Conservation (phyloP, 2,888 invertebrate species). For the Drosophila putrida region DNA sequence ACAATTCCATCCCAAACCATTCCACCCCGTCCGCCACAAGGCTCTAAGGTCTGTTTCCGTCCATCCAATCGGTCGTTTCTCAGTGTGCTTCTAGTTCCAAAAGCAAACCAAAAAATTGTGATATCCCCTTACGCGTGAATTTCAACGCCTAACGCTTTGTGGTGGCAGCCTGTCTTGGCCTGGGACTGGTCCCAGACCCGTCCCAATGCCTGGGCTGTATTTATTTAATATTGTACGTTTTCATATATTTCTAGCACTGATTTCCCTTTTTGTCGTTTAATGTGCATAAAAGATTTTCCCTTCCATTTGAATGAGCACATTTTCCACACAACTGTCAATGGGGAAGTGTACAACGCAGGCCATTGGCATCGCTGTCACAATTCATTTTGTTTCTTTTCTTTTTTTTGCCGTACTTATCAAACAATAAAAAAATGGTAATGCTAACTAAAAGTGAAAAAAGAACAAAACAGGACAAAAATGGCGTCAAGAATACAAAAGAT, state of each 20-base stretch:
- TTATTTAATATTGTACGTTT: conserved; percentile 79
- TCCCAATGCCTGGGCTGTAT: conserved; percentile 54
- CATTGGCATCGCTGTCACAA: conserved; percentile 61
- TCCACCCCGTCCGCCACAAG: conserved; percentile 2
- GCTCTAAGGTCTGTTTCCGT: conserved; percentile 7
- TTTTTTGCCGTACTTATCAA: conserved; percentile 62
- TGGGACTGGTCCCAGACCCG: neutral
- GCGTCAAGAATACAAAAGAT: conserved; percentile 41
- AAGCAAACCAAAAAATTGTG: conserved; percentile 15
- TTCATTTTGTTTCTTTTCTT: conserved; percentile 56
- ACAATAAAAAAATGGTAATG: conserved; percentile 60
- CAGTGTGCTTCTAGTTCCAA: conserved; percentile 29
- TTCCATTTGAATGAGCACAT: conserved; percentile 79
- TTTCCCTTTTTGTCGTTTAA: conserved; percentile 80
- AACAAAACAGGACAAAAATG: conserved; percentile 34
- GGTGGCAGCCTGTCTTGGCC: conserved; percentile 49
- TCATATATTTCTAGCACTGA: conserved; percentile 75
- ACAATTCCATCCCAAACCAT: conserved; percentile 5
- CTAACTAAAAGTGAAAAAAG: conserved; percentile 36
- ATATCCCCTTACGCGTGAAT: conserved; percentile 69
- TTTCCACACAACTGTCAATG: conserved; percentile 81
- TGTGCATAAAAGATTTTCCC: conserved; percentile 81
- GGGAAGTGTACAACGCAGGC: conserved; percentile 48
- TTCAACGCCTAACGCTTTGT: conserved; percentile 77
- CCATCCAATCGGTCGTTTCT: conserved; percentile 27